These are phyloP conservation scores for Tragelaphus imberbis DNA, from an alignment of 2,113 vertebrate genomes.

Conservation along the genomic window DNA sequence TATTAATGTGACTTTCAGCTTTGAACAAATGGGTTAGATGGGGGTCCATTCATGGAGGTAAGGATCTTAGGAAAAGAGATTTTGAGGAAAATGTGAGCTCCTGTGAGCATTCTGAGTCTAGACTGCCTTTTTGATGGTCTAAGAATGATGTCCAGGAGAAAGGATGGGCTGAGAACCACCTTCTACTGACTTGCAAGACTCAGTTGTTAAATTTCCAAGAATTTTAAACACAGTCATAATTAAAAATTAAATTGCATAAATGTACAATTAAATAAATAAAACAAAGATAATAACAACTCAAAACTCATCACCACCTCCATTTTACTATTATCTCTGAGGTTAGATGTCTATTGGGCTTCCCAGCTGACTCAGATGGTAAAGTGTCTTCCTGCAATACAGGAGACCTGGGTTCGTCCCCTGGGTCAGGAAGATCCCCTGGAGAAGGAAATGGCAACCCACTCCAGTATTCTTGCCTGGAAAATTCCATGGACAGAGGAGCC, in stretches of 20 bases:
- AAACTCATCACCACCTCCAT: not conserved
- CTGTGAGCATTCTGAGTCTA: not conserved
- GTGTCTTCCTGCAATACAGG: not conserved
- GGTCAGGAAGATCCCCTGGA: not conserved
- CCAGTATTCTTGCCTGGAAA: not conserved
- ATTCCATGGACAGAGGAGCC: not conserved
- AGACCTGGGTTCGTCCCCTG: accelerated
- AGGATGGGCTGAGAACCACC: not conserved
- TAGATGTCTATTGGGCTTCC: not conserved
- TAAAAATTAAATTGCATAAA: not conserved
- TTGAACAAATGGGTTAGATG: not conserved
- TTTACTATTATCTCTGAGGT: not conserved
- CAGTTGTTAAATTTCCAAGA: not conserved
- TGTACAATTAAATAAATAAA: not conserved
- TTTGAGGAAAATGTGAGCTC: not conserved
- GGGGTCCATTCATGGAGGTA: not conserved
- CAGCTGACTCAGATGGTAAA: not conserved
- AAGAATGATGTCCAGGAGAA: not conserved
- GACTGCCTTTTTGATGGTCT: not conserved
- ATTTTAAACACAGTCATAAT: not conserved
- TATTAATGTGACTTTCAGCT: not conserved
- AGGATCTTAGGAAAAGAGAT: not conserved
- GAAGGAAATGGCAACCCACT: not conserved
- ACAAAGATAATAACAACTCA: not conserved
- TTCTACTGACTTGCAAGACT: not conserved